phyloP scores from a whole-genome alignment of 2,888 invertebrate species.

The Orthosia gothica region DNA sequence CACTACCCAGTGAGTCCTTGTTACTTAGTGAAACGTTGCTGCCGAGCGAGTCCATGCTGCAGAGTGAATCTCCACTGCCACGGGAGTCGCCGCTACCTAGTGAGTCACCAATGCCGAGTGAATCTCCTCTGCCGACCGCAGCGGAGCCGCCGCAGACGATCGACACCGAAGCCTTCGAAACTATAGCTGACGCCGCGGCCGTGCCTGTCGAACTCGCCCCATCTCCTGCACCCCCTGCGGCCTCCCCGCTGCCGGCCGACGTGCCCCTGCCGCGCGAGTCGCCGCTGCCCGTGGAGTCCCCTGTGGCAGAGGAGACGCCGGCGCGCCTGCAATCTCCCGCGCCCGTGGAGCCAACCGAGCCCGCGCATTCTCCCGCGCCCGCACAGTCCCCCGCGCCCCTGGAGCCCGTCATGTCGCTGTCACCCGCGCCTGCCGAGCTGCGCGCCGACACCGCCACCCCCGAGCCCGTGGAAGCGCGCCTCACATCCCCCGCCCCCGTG shows the following conservation, averaged over 20 bases:
- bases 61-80: constrained; percentile 66
- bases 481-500: constrained; percentile 22
- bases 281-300: constrained; percentile 58
- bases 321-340: constrained; percentile 39
- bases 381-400: constrained; percentile 17
- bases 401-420: constrained; percentile 42
- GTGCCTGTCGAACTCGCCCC: constrained; percentile 7
- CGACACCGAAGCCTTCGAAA: constrained; percentile 27
- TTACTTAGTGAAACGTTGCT: constrained; percentile 61
- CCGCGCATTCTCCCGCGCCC: constrained; percentile 7
- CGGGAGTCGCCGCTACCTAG: constrained; percentile 62
- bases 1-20: constrained; percentile 64
- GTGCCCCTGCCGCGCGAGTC: constrained; percentile 64
- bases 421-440: constrained; percentile 16
- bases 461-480: constrained; percentile 25
- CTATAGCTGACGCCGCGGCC: constrained; percentile 16
- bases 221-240: constrained; percentile 40
- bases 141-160: constrained; percentile 44
- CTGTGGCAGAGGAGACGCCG: constrained; percentile 55
- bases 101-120: constrained; percentile 60
- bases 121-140: constrained; percentile 57
- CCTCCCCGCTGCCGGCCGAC: constrained; percentile 64
- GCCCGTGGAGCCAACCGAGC: constrained; percentile 13
- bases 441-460: constrained; percentile 19
- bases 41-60: constrained; percentile 50